Conservation (phyloP, 2,888 invertebrate species). For the Noctua janthe region DNA sequence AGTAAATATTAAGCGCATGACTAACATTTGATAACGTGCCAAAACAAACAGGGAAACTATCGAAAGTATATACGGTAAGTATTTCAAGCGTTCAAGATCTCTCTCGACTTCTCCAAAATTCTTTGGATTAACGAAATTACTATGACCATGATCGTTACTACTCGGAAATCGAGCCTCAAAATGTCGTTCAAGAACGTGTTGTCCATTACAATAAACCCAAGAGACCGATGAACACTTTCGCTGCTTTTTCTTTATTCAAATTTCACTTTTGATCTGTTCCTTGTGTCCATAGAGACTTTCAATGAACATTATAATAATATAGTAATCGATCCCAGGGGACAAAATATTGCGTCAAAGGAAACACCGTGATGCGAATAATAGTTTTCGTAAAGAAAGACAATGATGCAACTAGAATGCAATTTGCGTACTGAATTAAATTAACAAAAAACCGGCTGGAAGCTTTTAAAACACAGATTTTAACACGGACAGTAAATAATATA, state of each 20-base stretch:
- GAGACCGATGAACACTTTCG: conserved; percentile 85
- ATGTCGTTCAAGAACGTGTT: conserved; percentile 83
- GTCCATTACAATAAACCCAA: conserved; percentile 82
- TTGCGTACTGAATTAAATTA: not conserved
- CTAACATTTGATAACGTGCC: conserved; percentile 65
- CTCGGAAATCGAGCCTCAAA: conserved; percentile 77
- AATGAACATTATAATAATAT: conserved; percentile 66
- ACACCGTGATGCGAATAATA: conserved; percentile 39
- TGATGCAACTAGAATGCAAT: conserved; percentile 31
- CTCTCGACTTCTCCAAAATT: conserved; percentile 53
- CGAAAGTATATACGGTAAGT: conserved; percentile 48
- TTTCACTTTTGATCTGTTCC: conserved; percentile 87
- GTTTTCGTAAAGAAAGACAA: conserved; percentile 15
- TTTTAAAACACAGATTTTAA: not conserved
- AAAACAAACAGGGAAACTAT: conserved; percentile 63
- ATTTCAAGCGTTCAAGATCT: conserved; percentile 69
- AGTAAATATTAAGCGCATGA: conserved; percentile 53
- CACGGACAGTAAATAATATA: not conserved
- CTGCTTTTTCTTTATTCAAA: conserved; percentile 85
- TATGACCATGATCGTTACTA: conserved; percentile 65
- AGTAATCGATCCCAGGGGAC: conserved; percentile 71
- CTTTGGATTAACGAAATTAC: conserved; percentile 60
- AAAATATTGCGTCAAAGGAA: conserved; percentile 68
- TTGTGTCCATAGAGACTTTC: conserved; percentile 72
- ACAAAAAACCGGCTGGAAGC: not conserved